These are phyloP conservation scores for Nymphalis urticae DNA, from an alignment of 2,888 invertebrate species.

Conservation along the genomic window DNA sequence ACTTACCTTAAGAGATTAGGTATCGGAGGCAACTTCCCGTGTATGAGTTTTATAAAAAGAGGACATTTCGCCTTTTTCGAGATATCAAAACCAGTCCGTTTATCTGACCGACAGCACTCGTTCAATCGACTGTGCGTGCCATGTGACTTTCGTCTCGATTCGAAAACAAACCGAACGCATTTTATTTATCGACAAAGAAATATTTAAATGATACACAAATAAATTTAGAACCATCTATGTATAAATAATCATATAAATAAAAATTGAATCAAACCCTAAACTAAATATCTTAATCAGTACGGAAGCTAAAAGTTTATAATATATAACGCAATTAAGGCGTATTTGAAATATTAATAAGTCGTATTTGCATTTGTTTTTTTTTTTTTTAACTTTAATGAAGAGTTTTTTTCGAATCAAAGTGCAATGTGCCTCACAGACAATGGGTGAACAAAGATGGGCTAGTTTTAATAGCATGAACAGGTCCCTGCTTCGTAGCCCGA, in stretches of 20 bases:
- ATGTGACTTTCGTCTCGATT: conserved; percentile 55
- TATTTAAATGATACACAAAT: background rate
- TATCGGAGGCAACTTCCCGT: conserved; percentile 75
- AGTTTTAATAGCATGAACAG: conserved; percentile 54
- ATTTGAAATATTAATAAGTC: background rate
- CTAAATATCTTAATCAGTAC: background rate
- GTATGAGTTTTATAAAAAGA: conserved; percentile 58
- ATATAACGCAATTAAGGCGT: background rate
- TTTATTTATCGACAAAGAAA: background rate
- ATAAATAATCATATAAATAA: background rate
- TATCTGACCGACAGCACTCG: conserved; percentile 62
- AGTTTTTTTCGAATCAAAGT: background rate
- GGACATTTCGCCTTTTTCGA: conserved; percentile 60
- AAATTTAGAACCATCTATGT: background rate
- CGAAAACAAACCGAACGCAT: conserved; percentile 35
- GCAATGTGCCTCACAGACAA: conserved; percentile 9
- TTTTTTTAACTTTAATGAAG: background rate
- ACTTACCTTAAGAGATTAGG: conserved; percentile 73
- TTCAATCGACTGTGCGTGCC: conserved; percentile 44
- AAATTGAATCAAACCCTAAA: background rate
- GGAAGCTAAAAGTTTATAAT: background rate
- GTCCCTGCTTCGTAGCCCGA: conserved; percentile 55
- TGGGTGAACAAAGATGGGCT: conserved; percentile 5
- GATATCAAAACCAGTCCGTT: conserved; percentile 76
- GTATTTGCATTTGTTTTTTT: no score